Percentiles rank a stretch among this genome's conserved stretches.
These are phyloP conservation scores for Andrena minutula DNA, from an alignment of 2,888 invertebrate species.

Conservation along the genomic window DNA sequence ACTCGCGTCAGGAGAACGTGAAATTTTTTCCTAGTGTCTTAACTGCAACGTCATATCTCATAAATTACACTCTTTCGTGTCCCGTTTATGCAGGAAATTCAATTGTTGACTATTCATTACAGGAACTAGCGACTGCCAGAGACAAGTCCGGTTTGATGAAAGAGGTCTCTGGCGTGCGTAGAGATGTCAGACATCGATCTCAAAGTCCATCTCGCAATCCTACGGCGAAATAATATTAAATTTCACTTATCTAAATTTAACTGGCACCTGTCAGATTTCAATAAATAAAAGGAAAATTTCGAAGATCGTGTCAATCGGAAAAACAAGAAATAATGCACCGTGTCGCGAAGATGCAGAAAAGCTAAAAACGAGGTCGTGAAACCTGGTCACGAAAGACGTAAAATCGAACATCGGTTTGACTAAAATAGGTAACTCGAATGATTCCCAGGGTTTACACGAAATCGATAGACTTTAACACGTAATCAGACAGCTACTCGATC, in stretches of 20 bases:
- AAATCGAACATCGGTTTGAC: background rate
- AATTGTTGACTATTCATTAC: conserved; percentile 19
- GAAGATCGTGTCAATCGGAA: too few relatives aligned
- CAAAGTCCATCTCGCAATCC: background rate
- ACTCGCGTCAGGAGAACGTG: background rate
- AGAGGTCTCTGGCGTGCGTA: background rate
- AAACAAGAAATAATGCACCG: too few relatives aligned
- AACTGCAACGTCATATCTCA: conserved; percentile 20
- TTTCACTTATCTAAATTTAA: too few relatives aligned
- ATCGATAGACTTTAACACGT: conserved; percentile 16
- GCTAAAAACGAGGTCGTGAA: background rate
- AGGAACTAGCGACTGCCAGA: background rate
- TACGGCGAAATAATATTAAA: too few relatives aligned
- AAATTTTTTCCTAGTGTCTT: conserved; percentile 36
- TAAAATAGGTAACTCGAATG: background rate
- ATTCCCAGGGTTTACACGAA: conserved; percentile 7
- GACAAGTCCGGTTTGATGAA: background rate
- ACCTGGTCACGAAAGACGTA: background rate
- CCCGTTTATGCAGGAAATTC: conserved; percentile 32
- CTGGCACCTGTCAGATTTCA: background rate
- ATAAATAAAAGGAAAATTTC: background rate
- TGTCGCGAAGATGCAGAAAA: background rate
- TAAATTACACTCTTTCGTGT: conserved; percentile 40
- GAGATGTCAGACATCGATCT: background rate
- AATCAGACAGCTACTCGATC: conserved; percentile 5